phyloP scores from a whole-genome alignment of 2,888 invertebrate genomes.

The Anarsia innoxiella region DNA sequence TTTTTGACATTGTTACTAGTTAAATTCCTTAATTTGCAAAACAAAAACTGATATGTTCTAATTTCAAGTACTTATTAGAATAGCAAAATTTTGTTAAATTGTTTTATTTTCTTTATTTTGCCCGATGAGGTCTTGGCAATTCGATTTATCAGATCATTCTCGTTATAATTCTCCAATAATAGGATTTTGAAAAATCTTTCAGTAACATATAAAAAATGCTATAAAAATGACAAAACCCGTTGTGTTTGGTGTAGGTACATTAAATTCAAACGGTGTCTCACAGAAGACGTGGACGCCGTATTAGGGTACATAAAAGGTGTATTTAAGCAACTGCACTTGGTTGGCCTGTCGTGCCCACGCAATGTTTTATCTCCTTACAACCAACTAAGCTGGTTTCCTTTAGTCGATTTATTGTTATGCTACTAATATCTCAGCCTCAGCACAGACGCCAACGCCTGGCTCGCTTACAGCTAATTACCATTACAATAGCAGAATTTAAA shows the following conservation, averaged over 20 bases:
- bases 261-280: constrained; percentile 22
- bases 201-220: too few species aligned
- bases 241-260: constrained; percentile 18
- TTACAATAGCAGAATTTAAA: constrained; percentile 36
- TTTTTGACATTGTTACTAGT: constrained; percentile 33
- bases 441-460: constrained; percentile 46
- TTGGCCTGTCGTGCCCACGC: constrained; percentile 58
- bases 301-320: constrained; percentile 57
- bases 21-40: too few species aligned
- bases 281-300: constrained; percentile 33
- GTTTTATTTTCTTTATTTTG: too few species aligned
- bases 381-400: constrained; percentile 58
- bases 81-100: constrained; percentile 7
- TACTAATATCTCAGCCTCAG: constrained; percentile 53
- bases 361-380: constrained; percentile 62
- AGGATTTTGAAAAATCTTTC: too few species aligned
- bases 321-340: constrained; percentile 58
- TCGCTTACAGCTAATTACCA: constrained; percentile 58
- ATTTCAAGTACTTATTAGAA: too few species aligned
- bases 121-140: too few species aligned
- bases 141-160: too few species aligned
- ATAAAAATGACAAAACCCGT: constrained; percentile 25
- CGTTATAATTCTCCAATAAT: too few species aligned
- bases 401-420: constrained; percentile 65
- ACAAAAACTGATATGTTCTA: too few species aligned